phyloP scores from a whole-genome alignment of 2,888 invertebrate species.

The Limenitis arthemis region DNA sequence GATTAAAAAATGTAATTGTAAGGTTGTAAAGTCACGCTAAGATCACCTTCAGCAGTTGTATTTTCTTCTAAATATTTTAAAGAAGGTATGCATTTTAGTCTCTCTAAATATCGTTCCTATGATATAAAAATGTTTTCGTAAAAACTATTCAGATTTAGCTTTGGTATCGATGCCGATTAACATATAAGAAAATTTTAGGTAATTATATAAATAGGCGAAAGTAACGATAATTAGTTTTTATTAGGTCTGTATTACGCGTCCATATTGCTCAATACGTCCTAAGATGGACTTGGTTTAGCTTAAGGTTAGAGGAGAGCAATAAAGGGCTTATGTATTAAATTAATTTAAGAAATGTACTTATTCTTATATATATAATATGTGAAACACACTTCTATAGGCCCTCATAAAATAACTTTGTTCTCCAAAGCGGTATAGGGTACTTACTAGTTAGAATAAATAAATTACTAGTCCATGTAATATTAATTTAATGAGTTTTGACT shows the following conservation, averaged over 20 bases:
- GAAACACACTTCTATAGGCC: conserved; percentile 46
- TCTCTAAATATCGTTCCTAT: conserved; percentile 11
- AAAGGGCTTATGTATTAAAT: conserved; percentile 43
- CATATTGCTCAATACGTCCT: conserved; percentile 68
- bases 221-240: conserved; percentile 34
- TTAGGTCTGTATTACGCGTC: conserved; percentile 55
- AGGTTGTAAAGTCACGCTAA: too few relatives aligned
- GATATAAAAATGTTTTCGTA: background rate
- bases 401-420: conserved; percentile 52
- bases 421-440: conserved; percentile 71
- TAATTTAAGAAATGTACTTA: conserved; percentile 49
- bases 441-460: conserved; percentile 71
- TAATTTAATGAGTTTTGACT: conserved; percentile 61
- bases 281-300: conserved; percentile 53
- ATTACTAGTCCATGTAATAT: conserved; percentile 70
- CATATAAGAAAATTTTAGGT: conserved; percentile 20
- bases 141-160: conserved; percentile 6
- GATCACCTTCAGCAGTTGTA: too few relatives aligned
- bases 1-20: background rate
- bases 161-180: conserved; percentile 6
- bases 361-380: conserved; percentile 36
- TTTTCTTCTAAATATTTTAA: too few relatives aligned
- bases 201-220: conserved; percentile 22
- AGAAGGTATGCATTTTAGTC: background rate
- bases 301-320: conserved; percentile 62